phyloP scores from a whole-genome alignment of 2,888 invertebrate genomes.

The Melieria picta region DNA sequence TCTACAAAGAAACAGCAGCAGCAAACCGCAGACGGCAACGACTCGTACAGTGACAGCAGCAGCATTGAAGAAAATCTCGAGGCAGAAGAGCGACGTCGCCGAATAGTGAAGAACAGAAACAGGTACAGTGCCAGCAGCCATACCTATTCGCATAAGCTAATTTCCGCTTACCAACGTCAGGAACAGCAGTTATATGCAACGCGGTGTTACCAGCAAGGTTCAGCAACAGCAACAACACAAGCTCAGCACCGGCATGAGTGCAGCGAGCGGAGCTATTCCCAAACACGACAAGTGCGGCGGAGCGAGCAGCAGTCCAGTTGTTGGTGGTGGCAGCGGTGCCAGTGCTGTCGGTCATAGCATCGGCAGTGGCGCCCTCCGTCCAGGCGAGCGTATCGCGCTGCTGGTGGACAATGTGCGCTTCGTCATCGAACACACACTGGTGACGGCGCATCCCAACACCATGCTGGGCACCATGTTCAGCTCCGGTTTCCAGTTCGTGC shows the following conservation, averaged over 20 bases:
- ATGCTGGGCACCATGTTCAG: constrained; percentile 99
- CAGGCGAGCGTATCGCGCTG: constrained; percentile 81
- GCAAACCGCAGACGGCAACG: constrained; percentile 46
- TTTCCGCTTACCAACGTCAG: constrained; percentile 39
- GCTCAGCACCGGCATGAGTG: constrained; percentile 38
- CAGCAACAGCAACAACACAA: constrained; percentile 46
- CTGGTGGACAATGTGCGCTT: constrained; percentile 97
- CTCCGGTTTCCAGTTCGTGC: constrained; percentile 89
- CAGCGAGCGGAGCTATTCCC: constrained; percentile 53
- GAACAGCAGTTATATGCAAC: constrained; percentile 56
- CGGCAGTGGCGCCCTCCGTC: constrained; percentile 43
- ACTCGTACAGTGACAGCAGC: constrained; percentile 74
- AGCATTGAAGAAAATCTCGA: constrained; percentile 86
- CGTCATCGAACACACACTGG: constrained; percentile 91
- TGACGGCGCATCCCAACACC: constrained; percentile 95
- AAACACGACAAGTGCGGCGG: constrained; percentile 47
- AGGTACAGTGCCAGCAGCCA: constrained; percentile 66
- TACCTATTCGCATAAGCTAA: not conserved
- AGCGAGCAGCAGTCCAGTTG: constrained; percentile 6
- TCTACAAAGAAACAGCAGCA: constrained; percentile 45
- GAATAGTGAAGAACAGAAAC: constrained; percentile 77
- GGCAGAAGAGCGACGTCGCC: constrained; percentile 75
- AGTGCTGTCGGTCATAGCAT: constrained; percentile 12
- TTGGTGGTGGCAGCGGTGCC: constrained; percentile 18
- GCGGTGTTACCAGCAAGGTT: constrained; percentile 43